These are phyloP conservation scores for Thamnaconus septentrionalis DNA, from an alignment of 2,113 vertebrate species.

Conservation along the genomic window DNA sequence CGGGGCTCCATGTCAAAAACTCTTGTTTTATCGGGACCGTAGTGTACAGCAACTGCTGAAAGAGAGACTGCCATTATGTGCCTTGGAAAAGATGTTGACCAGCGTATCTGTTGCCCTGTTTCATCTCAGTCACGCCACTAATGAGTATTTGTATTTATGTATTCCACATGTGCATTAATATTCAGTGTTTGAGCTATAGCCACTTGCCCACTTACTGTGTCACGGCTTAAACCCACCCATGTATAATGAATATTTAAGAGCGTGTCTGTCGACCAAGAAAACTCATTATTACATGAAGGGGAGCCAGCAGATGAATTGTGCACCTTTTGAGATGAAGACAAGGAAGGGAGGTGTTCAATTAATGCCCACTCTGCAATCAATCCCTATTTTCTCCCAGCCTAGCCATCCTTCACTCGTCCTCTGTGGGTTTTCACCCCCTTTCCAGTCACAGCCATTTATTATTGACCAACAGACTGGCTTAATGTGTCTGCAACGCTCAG, in stretches of 20 bases:
- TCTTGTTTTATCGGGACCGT: constrained; percentile 39
- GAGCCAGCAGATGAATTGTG: constrained; percentile 57
- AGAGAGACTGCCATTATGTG: constrained; percentile 46
- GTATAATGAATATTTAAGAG: constrained; percentile 74
- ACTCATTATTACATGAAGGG: constrained; percentile 68
- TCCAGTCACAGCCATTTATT: constrained; percentile 35
- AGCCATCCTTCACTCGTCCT: constrained; percentile 41
- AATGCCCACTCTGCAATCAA: constrained; percentile 63
- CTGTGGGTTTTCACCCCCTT: constrained; percentile 35
- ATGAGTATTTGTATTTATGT: constrained; percentile 55
- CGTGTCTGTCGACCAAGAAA: constrained; percentile 64
- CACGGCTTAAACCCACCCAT: constrained; percentile 62
- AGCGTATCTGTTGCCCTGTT: constrained; percentile 45
- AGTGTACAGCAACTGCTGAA: constrained; percentile 46
- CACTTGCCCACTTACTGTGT: constrained; percentile 61
- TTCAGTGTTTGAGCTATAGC: constrained; percentile 55
- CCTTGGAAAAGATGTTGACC: constrained; percentile 34
- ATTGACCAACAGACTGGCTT: constrained; percentile 42
- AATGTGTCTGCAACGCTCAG: constrained; percentile 22
- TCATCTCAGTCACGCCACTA: constrained; percentile 39
- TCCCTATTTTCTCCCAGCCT: constrained; percentile 59
- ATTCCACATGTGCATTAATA: constrained; percentile 65
- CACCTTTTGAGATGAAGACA: constrained; percentile 34
- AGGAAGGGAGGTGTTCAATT: constrained; percentile 39
- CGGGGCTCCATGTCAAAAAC: constrained; percentile 48